phyloP scores from a whole-genome alignment of 2,113 vertebrate species.

The Cyprinus carpio region DNA sequence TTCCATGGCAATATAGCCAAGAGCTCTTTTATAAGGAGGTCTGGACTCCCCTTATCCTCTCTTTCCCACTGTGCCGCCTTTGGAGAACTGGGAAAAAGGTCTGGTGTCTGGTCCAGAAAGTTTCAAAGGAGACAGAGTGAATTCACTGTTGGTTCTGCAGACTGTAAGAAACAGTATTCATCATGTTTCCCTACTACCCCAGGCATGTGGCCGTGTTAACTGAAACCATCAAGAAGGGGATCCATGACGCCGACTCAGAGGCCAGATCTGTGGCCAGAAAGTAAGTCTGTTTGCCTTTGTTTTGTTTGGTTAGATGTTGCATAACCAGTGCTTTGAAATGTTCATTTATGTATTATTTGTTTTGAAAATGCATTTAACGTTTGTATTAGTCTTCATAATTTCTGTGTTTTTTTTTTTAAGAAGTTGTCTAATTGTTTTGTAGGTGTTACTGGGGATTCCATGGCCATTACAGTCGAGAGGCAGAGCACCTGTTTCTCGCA shows the following conservation, averaged over 20 bases:
- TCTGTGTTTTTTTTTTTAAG: slow-evolving; percentile 60
- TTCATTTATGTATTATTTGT: neutral
- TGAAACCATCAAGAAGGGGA: slow-evolving; percentile 97
- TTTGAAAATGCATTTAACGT: neutral
- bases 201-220: slow-evolving; percentile 95
- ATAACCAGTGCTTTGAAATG: neutral
- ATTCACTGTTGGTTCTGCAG: slow-evolving; percentile 10
- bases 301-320: neutral
- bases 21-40: slow-evolving; percentile 65
- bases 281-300: slow-evolving; percentile 76
- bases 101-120: slow-evolving; percentile 23
- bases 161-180: neutral
- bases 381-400: neutral
- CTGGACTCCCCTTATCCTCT: slow-evolving; percentile 44
- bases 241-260: slow-evolving; percentile 97
- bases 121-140: slow-evolving; percentile 34
- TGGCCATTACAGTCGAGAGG: slow-evolving; percentile 91
- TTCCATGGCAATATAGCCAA: slow-evolving; percentile 62
- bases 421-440: too few species aligned
- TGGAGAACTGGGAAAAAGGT: slow-evolving; percentile 50
- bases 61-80: slow-evolving; percentile 58
- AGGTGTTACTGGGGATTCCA: slow-evolving; percentile 97
- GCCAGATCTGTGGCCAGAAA: slow-evolving; percentile 95
- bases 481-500: slow-evolving; percentile 91
- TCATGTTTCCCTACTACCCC: slow-evolving; percentile 70